Conservation (phyloP, 2,888 invertebrate species). For the Clostera curtula region DNA sequence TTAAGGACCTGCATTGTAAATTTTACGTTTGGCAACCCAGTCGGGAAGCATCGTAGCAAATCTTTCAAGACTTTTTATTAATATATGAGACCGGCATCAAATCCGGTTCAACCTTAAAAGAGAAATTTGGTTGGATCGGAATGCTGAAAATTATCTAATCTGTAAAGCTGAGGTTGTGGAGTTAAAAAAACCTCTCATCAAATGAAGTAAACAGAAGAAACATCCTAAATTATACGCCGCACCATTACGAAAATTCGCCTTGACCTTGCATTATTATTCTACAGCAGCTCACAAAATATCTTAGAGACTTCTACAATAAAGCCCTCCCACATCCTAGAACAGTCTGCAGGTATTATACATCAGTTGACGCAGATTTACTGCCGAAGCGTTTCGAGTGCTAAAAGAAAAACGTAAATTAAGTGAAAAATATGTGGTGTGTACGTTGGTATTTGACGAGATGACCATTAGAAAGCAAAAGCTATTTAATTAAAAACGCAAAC, state of each 20-base stretch:
- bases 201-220: slow-evolving; percentile 1
- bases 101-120: too few relatives aligned
- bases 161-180: too few relatives aligned
- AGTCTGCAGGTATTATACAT: slow-evolving; percentile 8
- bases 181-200: too few relatives aligned
- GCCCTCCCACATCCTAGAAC: slow-evolving; percentile 8
- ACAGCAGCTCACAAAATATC: slow-evolving; percentile 10
- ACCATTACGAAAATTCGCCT: slow-evolving; percentile 1
- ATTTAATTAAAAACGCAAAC: too few relatives aligned
- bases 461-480: slow-evolving; percentile 8
- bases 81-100: too few relatives aligned
- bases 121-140: too few relatives aligned
- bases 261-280: slow-evolving; percentile 13
- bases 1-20: too few relatives aligned
- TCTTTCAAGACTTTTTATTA: too few relatives aligned
- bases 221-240: slow-evolving; percentile 1
- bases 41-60: too few relatives aligned
- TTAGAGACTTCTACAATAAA: slow-evolving; percentile 8
- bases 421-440: slow-evolving; percentile 7
- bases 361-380: slow-evolving; percentile 12
- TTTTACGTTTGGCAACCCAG: too few relatives aligned
- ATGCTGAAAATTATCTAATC: too few relatives aligned
- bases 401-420: slow-evolving; percentile 5
- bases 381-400: slow-evolving; percentile 9
- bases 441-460: slow-evolving; percentile 14